Percentiles rank a stretch among this genome's conserved stretches.
Conservation (phyloP, 2,888 invertebrate genomes). For the Halictus quadricinctus region DNA sequence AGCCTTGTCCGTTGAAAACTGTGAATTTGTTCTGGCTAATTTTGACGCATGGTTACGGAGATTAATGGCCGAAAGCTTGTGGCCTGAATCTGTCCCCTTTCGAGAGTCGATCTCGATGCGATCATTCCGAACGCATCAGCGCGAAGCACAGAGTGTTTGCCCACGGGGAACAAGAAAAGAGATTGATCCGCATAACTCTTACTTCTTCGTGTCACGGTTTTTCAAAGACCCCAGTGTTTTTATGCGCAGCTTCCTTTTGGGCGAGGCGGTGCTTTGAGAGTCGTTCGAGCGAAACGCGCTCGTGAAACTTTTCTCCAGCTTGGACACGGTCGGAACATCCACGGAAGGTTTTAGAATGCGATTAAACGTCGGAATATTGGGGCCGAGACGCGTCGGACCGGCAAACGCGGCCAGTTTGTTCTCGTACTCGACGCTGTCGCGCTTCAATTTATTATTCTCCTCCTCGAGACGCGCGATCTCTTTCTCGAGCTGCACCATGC, state of each 20-base stretch:
- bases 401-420: slow-evolving; percentile 40
- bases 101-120: slow-evolving; percentile 24
- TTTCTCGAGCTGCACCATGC: slow-evolving; percentile 49
- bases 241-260: slow-evolving; percentile 1
- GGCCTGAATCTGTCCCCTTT: slow-evolving; percentile 40
- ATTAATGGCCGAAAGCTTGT: slow-evolving; percentile 6
- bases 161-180: slow-evolving; percentile 49
- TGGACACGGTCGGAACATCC: slow-evolving; percentile 20
- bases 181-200: background rate
- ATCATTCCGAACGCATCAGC: slow-evolving; percentile 6
- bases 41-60: slow-evolving; percentile 30
- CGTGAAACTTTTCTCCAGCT: slow-evolving; percentile 6
- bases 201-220: slow-evolving; percentile 31
- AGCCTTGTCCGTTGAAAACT: slow-evolving; percentile 13
- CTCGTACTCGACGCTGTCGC: slow-evolving; percentile 60
- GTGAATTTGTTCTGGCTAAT: background rate
- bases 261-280: background rate
- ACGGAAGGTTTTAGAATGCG: slow-evolving; percentile 17
- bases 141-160: background rate
- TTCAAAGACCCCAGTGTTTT: slow-evolving; percentile 13
- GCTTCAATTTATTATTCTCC: slow-evolving; percentile 58
- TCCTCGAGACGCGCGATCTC: slow-evolving; percentile 54
- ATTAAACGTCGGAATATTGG: slow-evolving; percentile 39
- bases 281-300: background rate
- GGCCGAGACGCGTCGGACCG: slow-evolving; percentile 30